These are phyloP conservation scores for Mantis religiosa DNA, from an alignment of 2,888 invertebrate genomes.

Conservation along the genomic window DNA sequence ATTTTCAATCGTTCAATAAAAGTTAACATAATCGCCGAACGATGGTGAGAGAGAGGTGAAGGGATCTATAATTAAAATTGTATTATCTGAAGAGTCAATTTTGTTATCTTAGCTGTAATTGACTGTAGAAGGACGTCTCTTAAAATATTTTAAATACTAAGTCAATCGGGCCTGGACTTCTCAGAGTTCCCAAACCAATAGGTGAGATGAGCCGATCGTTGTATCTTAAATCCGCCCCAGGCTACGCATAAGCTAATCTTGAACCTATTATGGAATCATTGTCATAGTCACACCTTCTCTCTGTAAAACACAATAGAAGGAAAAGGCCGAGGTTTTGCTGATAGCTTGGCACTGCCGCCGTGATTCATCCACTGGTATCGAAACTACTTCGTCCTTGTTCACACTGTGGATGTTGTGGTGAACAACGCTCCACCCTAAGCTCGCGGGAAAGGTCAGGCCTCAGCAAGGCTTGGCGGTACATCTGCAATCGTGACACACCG, in stretches of 20 bases:
- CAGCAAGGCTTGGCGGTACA: neutral
- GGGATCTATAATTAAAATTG: too few species aligned
- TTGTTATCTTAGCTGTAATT: too few species aligned
- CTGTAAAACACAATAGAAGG: neutral
- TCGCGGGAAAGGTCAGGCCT: neutral
- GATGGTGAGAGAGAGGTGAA: too few species aligned
- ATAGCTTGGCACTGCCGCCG: neutral
- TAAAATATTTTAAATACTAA: too few species aligned
- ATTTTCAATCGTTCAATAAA: too few species aligned
- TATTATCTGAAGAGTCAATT: too few species aligned
- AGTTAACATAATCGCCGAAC: too few species aligned
- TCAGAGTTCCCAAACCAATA: too few species aligned
- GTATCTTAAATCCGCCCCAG: too few species aligned
- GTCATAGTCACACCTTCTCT: neutral
- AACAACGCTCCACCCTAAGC: neutral
- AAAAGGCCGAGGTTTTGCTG: neutral
- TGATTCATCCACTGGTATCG: neutral
- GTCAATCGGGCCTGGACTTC: too few species aligned
- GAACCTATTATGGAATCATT: neutral
- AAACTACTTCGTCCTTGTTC: neutral
- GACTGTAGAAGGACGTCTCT: too few species aligned
- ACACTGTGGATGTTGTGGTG: neutral
- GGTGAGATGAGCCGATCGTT: too few species aligned
- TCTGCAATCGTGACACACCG: neutral
- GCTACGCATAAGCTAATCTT: neutral